Percentiles rank a stretch among this genome's conserved stretches.
Conservation (phyloP, 2,113 vertebrate genomes). For the Lamprologus tigripictilis region DNA sequence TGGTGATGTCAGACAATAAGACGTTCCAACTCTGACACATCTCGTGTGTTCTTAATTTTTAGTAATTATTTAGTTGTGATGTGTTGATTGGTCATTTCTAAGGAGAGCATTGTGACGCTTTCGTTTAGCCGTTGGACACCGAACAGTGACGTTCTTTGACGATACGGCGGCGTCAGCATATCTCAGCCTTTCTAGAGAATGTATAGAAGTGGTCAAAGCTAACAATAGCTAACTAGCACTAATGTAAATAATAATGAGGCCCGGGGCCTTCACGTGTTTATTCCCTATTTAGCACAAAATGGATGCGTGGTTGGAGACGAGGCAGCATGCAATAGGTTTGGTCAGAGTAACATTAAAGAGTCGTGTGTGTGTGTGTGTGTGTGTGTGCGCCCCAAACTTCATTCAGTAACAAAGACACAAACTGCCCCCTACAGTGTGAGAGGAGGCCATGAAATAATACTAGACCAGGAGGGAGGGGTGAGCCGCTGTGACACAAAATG, state of each 20-base stretch:
- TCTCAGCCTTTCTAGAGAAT: neutral
- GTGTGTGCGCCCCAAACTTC: neutral
- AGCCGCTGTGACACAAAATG: constrained; percentile 38
- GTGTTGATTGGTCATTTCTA: neutral
- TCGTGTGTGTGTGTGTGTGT: neutral
- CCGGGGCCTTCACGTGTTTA: neutral
- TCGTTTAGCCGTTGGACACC: neutral
- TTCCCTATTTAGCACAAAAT: constrained; percentile 17
- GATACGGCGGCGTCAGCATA: neutral
- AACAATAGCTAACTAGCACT: neutral
- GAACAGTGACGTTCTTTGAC: neutral
- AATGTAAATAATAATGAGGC: neutral
- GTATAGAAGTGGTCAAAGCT: neutral
- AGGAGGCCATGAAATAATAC: constrained; percentile 16
- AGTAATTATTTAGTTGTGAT: neutral
- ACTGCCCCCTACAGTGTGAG: constrained; percentile 22
- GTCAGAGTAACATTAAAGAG: constrained; percentile 35
- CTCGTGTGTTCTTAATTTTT: neutral
- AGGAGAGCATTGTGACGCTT: neutral
- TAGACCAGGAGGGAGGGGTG: neutral
- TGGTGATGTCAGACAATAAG: neutral
- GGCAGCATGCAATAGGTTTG: constrained; percentile 36
- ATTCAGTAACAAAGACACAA: constrained; percentile 41
- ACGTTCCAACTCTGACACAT: neutral
- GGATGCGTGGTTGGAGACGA: constrained; percentile 19